Base-by-base conservation (phyloP, 2,797 vertebrate species). In the Moxostoma hubbsi region DNA sequence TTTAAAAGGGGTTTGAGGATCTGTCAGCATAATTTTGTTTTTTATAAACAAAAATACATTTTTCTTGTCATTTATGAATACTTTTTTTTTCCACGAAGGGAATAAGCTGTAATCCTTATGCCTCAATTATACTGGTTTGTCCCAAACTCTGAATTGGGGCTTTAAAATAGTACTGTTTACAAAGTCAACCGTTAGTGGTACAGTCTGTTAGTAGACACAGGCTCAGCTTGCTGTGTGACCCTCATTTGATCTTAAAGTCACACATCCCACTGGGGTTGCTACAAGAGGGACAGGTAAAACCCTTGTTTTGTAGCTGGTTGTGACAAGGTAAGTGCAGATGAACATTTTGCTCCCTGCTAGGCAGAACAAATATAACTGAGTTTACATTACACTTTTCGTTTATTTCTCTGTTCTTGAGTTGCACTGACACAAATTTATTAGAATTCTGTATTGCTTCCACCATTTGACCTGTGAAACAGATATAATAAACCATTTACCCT, bases 11-110 rank as follows among this genome's bases (percentile, higher is more conserved):
- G 90, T 55, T 7, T 8, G 85, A 85, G 77, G 85, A 81, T 85
- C 55, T 55, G 84, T 90, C 90, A 93, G 88, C 87, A 87, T 85
- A 88, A 81, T 69, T 83, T 74, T 85, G 36, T 36, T 36, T 36
- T 36, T 36, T 36, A 36, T 36, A 36, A 36, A 36, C 36, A 36
- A 36, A 36, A 36, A 36, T 36, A 36, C 1, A 36, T 36, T 36
- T 36, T 36, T 54, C 57, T 57, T 57, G 64, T 61, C 45, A 11
- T 84, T 84, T 84, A 78, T 90, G 85, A 86, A 86, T 84, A 83
- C 64, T 81, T 68, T 86, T 87, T 24, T 81, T 57, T 53, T 70
- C 55, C 86, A 80, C 80, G 13, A 83, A 55, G 72, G 47, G 18
- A 57, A 87, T 73, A 82, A 77, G 68, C 80, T 79, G 57, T 43